Conservation (phyloP, 1,140 invertebrate genomes). For the Eumeta japonica region DNA sequence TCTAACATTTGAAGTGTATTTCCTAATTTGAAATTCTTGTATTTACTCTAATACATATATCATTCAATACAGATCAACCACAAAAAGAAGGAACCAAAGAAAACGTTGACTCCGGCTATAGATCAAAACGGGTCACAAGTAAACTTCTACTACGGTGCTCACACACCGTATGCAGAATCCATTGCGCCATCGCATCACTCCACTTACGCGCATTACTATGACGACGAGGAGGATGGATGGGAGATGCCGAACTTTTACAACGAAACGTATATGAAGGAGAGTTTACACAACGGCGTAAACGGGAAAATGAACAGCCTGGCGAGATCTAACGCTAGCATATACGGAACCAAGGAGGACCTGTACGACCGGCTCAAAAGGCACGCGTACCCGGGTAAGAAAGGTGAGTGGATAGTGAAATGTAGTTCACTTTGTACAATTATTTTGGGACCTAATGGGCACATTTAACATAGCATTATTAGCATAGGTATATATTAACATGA, state of each 20-base stretch:
- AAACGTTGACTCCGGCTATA: slow-evolving; percentile 79
- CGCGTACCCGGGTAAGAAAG: slow-evolving; percentile 95
- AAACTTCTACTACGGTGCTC: slow-evolving; percentile 93
- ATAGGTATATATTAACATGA: neutral
- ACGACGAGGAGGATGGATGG: slow-evolving; percentile 93
- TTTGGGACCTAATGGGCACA: slow-evolving; percentile 40
- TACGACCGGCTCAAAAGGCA: slow-evolving; percentile 94
- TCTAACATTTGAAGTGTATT: neutral
- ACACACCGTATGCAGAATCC: slow-evolving; percentile 87
- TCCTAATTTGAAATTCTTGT: neutral
- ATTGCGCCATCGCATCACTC: slow-evolving; percentile 94
- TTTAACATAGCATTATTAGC: slow-evolving; percentile 7
- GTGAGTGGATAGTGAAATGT: slow-evolving; percentile 64
- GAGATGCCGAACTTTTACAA: slow-evolving; percentile 98
- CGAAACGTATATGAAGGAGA: slow-evolving; percentile 95
- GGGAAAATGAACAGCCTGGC: slow-evolving; percentile 86
- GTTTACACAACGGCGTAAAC: slow-evolving; percentile 72
- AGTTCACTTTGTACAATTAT: slow-evolving; percentile 13
- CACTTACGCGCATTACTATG: slow-evolving; percentile 93
- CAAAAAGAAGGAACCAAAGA: slow-evolving; percentile 85
- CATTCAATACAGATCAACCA: slow-evolving; percentile 62
- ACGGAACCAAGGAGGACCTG: slow-evolving; percentile 93
- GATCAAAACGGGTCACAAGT: slow-evolving; percentile 89
- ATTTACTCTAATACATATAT: slow-evolving; percentile 3
- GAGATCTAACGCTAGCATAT: slow-evolving; percentile 88